These are phyloP conservation scores for Nudaria mundana DNA, from an alignment of 2,888 invertebrate genomes.

Conservation along the genomic window DNA sequence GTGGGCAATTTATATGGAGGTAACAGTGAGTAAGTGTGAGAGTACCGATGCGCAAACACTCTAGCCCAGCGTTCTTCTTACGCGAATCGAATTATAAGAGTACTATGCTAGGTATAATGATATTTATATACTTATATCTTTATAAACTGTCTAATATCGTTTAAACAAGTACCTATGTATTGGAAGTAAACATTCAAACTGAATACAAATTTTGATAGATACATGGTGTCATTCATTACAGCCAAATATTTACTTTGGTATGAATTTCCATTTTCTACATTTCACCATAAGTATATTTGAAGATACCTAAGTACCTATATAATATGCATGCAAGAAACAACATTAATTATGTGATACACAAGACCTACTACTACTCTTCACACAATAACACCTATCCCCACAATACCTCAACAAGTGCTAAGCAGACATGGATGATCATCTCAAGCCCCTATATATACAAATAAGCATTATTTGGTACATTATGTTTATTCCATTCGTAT, in stretches of 20 bases:
- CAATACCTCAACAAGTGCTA: conserved; percentile 12
- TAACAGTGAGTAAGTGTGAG: conserved; percentile 24
- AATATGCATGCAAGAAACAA: conserved; percentile 33
- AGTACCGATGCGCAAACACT: too few relatives aligned
- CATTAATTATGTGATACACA: conserved; percentile 33
- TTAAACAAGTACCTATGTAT: conserved; percentile 5
- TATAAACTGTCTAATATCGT: too few relatives aligned
- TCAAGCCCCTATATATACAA: conserved; percentile 42
- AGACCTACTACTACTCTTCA: conserved; percentile 28
- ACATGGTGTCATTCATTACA: conserved; percentile 39
- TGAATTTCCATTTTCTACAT: conserved; percentile 39
- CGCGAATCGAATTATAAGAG: too few relatives aligned
- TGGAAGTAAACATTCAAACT: conserved; percentile 19
- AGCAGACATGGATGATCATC: conserved; percentile 15
- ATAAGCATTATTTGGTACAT: conserved; percentile 39
- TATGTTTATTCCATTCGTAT: conserved; percentile 14
- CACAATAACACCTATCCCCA: conserved; percentile 27
- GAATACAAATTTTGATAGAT: conserved; percentile 45
- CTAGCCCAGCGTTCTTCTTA: too few relatives aligned
- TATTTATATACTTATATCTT: too few relatives aligned
- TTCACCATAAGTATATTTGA: conserved; percentile 37
- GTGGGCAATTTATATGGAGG: too few relatives aligned
- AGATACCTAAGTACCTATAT: conserved; percentile 37
- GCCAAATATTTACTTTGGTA: conserved; percentile 60
- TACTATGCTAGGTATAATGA: too few relatives aligned